phyloP scores from a whole-genome alignment of 2,113 vertebrate species.

The Silurus meridionalis region DNA sequence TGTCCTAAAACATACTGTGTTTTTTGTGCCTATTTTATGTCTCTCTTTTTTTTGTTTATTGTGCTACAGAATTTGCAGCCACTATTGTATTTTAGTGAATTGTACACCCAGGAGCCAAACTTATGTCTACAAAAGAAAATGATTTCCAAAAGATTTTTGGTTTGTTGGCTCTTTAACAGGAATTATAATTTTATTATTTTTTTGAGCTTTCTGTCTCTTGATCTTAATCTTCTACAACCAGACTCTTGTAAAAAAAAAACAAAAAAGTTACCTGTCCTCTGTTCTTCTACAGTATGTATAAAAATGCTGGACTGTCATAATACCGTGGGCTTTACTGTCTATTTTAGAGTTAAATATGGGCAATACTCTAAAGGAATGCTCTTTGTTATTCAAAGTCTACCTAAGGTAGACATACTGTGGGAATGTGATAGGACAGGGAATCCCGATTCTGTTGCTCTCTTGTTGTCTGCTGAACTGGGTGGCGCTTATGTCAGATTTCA shows the following conservation, averaged over 20 bases:
- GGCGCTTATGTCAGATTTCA: neutral
- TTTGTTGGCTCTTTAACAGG: neutral
- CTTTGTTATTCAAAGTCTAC: neutral
- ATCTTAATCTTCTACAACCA: neutral
- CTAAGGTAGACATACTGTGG: neutral
- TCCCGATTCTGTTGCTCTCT: neutral
- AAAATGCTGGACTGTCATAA: slow-evolving; percentile 48
- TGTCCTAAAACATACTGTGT: neutral
- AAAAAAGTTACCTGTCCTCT: neutral
- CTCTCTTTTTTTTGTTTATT: neutral
- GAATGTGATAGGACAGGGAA: neutral
- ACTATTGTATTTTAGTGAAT: neutral
- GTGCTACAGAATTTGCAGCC: neutral
- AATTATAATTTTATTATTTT: neutral
- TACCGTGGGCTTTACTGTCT: slow-evolving; percentile 26
- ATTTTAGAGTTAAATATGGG: neutral
- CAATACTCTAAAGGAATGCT: neutral
- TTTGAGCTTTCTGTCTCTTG: neutral
- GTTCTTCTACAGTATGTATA: slow-evolving; percentile 24
- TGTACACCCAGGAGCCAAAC: neutral
- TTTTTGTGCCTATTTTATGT: neutral
- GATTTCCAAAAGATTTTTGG: neutral
- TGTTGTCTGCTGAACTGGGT: neutral
- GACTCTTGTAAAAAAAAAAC: neutral
- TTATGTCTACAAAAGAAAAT: neutral